Conservation (phyloP, 2,797 vertebrate genomes). For the Eulemur mongoz region DNA sequence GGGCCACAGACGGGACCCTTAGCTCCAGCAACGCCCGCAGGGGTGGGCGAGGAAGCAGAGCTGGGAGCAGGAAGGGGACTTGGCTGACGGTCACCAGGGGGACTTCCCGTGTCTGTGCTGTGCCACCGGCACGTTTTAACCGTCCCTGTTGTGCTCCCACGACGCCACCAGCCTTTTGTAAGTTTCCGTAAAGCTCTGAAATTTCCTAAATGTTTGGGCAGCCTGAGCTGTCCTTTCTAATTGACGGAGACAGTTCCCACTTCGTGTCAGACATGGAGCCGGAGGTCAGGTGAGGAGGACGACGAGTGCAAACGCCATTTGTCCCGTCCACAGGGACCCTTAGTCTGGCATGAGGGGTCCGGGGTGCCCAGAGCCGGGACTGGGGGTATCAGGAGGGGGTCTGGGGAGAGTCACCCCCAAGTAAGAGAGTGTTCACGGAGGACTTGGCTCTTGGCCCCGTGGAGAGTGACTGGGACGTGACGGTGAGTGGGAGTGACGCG, state of each 20-base stretch:
- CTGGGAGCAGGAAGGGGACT: not conserved
- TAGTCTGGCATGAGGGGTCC: not conserved
- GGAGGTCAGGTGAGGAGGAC: not conserved
- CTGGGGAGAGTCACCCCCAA: not conserved
- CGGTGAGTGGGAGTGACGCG: not conserved
- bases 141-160: not conserved
- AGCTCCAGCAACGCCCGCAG: not conserved
- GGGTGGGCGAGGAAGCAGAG: not conserved
- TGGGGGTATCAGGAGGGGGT: no score
- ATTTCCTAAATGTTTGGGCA: not conserved
- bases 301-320: not conserved
- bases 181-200: not conserved
- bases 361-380: not conserved
- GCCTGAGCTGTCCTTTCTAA: not conserved
- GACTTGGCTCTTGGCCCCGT: not conserved
- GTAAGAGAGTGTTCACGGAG: not conserved
- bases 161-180: not conserved
- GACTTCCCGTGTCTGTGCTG: rapidly evolving
- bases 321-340: not conserved
- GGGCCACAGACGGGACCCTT: not conserved
- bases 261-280: not conserved
- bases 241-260: not conserved
- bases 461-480: not conserved
- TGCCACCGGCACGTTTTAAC: not conserved
- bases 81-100: not conserved